Evolutionary conservation across 2,797 vertebrate species (phyloP).

Genomic region (Rhabdomys pumilio): DNA sequence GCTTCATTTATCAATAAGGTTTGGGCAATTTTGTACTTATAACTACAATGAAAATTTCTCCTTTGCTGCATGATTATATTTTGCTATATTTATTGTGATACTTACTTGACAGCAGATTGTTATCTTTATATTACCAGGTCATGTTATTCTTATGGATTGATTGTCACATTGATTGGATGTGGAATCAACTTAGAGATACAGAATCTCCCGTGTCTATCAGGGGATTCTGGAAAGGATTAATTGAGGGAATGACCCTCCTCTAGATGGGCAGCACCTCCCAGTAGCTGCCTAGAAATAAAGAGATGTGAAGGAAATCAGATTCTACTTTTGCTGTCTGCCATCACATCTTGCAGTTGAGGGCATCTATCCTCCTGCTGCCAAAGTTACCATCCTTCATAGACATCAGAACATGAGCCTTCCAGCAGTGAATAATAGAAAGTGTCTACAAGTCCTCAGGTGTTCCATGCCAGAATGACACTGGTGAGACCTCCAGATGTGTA

Average conservation of each 20-base stretch:
- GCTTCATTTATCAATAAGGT: background rate
- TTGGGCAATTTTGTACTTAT: background rate
- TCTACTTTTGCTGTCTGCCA: background rate
- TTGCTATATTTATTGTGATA: background rate
- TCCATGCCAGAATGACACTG: background rate
- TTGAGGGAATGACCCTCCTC: background rate
- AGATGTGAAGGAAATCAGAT: background rate
- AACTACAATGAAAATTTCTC: background rate
- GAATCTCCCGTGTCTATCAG: background rate
- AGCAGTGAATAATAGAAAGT: background rate
- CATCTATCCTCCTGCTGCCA: background rate
- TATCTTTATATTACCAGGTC: background rate
- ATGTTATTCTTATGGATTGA: background rate
- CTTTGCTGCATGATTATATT: background rate
- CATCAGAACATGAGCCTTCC: background rate
- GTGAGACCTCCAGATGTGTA: background rate
- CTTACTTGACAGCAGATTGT: background rate
- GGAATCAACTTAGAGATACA: background rate
- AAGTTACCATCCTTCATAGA: background rate
- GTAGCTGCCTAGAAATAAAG: background rate
- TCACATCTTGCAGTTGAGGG: background rate
- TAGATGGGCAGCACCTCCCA: background rate
- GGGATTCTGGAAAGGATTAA: background rate
- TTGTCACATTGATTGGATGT: background rate
- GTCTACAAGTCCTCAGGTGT: background rate